phyloP scores from a whole-genome alignment of 2,113 vertebrate genomes.

The Poicephalus gulielmi region DNA sequence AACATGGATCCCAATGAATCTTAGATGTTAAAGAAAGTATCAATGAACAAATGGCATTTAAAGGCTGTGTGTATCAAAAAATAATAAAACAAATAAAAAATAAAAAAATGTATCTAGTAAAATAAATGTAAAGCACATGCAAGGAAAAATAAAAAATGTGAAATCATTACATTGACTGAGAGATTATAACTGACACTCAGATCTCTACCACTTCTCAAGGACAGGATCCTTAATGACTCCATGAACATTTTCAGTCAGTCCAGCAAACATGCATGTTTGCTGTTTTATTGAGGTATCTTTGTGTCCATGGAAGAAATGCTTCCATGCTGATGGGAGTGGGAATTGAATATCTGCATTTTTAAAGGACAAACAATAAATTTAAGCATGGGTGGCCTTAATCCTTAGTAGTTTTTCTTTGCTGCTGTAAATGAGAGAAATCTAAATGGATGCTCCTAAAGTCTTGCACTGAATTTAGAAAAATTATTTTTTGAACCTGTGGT shows the following conservation, averaged over 20 bases:
- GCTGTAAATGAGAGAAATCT: constrained; percentile 68
- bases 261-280: constrained; percentile 68
- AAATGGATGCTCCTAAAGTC: constrained; percentile 71
- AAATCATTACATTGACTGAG: constrained; percentile 52
- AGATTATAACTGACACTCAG: constrained; percentile 58
- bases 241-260: constrained; percentile 51
- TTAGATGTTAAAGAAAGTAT: constrained; percentile 61
- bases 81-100: not conserved
- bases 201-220: constrained; percentile 61
- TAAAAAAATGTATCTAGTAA: constrained; percentile 32
- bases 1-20: constrained; percentile 66
- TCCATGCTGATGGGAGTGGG: constrained; percentile 62
- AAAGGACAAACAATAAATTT: constrained; percentile 79
- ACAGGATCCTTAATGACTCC: constrained; percentile 61
- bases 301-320: constrained; percentile 65
- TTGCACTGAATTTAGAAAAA: constrained; percentile 77
- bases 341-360: constrained; percentile 70
- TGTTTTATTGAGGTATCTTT: constrained; percentile 61
- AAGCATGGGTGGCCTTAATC: constrained; percentile 83
- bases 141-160: constrained; percentile 50
- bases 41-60: constrained; percentile 54
- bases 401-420: constrained; percentile 78
- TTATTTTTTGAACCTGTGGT: constrained; percentile 73
- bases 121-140: constrained; percentile 73
- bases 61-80: constrained; percentile 60